These are phyloP conservation scores for Morus bassanus DNA, from an alignment of 2,797 vertebrate species.

Conservation along the genomic window DNA sequence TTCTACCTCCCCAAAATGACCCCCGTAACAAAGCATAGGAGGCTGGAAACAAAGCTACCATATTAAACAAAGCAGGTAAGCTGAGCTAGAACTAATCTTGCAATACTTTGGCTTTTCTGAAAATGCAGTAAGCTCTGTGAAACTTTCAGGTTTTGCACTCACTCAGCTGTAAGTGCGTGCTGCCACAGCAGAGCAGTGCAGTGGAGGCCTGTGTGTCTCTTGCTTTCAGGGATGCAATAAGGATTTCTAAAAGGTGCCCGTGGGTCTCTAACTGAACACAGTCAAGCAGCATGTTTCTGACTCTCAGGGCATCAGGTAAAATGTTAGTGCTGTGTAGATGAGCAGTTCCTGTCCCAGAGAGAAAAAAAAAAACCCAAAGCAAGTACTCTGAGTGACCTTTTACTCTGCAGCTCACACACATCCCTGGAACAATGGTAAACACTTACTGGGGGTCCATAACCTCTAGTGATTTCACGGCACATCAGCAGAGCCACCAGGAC, in stretches of 20 bases:
- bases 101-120: slow-evolving; percentile 11
- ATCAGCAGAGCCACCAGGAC: neutral
- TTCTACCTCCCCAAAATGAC: slow-evolving; percentile 18
- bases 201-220: neutral
- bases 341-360: slow-evolving; percentile 5
- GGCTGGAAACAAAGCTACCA: neutral
- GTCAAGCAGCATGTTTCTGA: slow-evolving; percentile 51
- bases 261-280: slow-evolving; percentile 4
- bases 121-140: neutral
- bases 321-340: slow-evolving; percentile 35
- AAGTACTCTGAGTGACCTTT: slow-evolving; percentile 42
- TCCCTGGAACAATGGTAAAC: slow-evolving; percentile 37
- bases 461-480: neutral
- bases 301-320: slow-evolving; percentile 29
- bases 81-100: slow-evolving; percentile 5
- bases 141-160: neutral
- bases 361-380: neutral
- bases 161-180: neutral
- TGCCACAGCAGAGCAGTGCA: neutral
- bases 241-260: slow-evolving; percentile 35
- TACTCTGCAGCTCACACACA: neutral
- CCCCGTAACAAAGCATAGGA: slow-evolving; percentile 23
- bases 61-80: neutral
- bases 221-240: slow-evolving; percentile 1
- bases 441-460: neutral